Percentiles rank a stretch among this genome's conserved stretches.
These are phyloP conservation scores for Cheiracanthium punctorium DNA, from an alignment of 2,888 invertebrate species.

Conservation along the genomic window DNA sequence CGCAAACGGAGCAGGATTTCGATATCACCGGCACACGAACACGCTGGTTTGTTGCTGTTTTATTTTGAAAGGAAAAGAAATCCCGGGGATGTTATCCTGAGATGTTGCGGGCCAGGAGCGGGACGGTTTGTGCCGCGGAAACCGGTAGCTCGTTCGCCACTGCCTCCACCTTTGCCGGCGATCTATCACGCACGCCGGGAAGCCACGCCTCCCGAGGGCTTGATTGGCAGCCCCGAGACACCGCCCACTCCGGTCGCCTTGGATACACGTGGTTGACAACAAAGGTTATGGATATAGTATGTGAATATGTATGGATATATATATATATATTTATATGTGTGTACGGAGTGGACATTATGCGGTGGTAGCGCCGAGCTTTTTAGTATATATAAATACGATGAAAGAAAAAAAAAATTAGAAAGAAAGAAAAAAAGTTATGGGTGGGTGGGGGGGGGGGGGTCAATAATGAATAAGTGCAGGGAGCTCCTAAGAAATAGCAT, in stretches of 20 bases:
- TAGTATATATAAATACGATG: neutral
- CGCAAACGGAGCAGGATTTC: neutral
- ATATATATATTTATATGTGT: neutral
- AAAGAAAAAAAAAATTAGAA: no score
- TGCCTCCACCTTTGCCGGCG: conserved; percentile 32
- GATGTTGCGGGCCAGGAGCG: neutral
- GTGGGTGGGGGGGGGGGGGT: neutral
- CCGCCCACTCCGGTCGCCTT: conserved; percentile 18
- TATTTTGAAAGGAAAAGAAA: no score
- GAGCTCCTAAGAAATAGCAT: neutral
- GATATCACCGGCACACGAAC: conserved; percentile 3
- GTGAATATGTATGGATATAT: no score
- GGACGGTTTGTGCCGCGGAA: neutral
- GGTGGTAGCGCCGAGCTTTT: neutral
- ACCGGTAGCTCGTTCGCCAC: conserved; percentile 30
- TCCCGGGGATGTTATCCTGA: neutral
- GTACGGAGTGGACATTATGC: conserved; percentile 30
- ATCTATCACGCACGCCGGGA: conserved; percentile 29
- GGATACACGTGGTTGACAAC: conserved; percentile 35
- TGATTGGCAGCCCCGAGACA: conserved; percentile 34
- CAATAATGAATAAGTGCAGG: neutral
- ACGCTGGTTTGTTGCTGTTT: neutral
- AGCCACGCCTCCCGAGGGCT: conserved; percentile 36
- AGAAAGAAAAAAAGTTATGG: no score
- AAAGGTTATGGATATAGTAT: conserved; percentile 20